phyloP scores from a whole-genome alignment of 1,140 invertebrate genomes.

The Notospermus geniculatus region DNA sequence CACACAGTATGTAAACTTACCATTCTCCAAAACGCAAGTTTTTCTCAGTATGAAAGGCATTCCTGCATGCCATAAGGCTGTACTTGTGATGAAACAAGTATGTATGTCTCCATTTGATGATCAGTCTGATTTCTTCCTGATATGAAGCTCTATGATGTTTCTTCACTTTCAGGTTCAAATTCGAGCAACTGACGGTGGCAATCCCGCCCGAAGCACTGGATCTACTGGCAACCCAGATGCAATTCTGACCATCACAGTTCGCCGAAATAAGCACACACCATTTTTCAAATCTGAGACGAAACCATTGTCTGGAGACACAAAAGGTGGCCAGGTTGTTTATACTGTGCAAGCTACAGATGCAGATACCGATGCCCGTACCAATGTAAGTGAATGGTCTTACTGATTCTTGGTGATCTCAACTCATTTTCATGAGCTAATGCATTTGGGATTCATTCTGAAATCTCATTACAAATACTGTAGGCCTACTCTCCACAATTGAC shows the following conservation, averaged over 20 bases:
- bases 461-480: no score
- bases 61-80: no score
- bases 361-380: background rate
- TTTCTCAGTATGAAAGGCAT: no score
- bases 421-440: no score
- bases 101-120: no score
- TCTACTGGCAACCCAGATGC: slow-evolving; percentile 18
- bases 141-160: no score
- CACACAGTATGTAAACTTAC: slow-evolving; percentile 20
- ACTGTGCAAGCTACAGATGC: background rate
- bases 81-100: no score
- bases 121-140: no score
- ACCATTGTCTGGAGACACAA: background rate
- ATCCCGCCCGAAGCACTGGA: slow-evolving; percentile 25
- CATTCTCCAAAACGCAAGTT: background rate
- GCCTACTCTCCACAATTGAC: no score
- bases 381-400: background rate
- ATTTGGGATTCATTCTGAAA: no score
- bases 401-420: background rate
- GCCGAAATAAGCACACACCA: slow-evolving; percentile 31
- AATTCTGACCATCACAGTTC: slow-evolving; percentile 30
- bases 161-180: slow-evolving; percentile 30
- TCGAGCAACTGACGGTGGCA: slow-evolving; percentile 27
- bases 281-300: slow-evolving; percentile 12
- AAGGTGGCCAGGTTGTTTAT: background rate